Evolutionary conservation across 2,113 vertebrate genomes (phyloP).

Genomic region (Scomber colias): DNA sequence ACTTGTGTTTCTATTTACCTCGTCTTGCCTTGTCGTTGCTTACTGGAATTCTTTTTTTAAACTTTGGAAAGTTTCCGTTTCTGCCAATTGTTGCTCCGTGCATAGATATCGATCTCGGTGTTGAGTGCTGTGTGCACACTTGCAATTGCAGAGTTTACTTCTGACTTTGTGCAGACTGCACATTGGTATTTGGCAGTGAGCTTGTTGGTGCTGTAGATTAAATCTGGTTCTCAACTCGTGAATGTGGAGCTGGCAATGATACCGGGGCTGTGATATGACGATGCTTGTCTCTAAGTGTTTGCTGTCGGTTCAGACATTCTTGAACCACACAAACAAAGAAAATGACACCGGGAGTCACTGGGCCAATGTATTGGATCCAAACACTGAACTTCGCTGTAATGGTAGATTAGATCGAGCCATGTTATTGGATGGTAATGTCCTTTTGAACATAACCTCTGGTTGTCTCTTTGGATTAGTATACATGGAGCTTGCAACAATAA

Average conservation of each 20-base stretch:
- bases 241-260: slow-evolving; percentile 32
- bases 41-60: slow-evolving; percentile 40
- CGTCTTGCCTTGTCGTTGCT: slow-evolving; percentile 29
- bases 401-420: slow-evolving; percentile 12
- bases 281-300: slow-evolving; percentile 24
- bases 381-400: neutral
- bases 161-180: slow-evolving; percentile 47
- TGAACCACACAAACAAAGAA: slow-evolving; percentile 21
- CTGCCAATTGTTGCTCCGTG: slow-evolving; percentile 45
- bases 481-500: slow-evolving; percentile 4
- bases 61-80: slow-evolving; percentile 52
- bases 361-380: slow-evolving; percentile 14
- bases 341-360: slow-evolving; percentile 11
- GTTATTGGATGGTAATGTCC: neutral
- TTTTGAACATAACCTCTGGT: neutral
- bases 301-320: slow-evolving; percentile 23
- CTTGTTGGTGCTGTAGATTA: slow-evolving; percentile 64
- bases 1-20: slow-evolving; percentile 42
- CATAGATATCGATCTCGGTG: slow-evolving; percentile 41
- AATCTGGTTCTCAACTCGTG: slow-evolving; percentile 54
- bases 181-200: slow-evolving; percentile 64
- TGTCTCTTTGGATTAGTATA: slow-evolving; percentile 21
- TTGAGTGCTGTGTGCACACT: slow-evolving; percentile 21
- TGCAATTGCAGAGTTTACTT: slow-evolving; percentile 34
- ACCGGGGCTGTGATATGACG: slow-evolving; percentile 29